Evolutionary conservation across 92 coral and sea anemone genomes (phyloP).

Genomic region (Palythoa grandiflora): DNA sequence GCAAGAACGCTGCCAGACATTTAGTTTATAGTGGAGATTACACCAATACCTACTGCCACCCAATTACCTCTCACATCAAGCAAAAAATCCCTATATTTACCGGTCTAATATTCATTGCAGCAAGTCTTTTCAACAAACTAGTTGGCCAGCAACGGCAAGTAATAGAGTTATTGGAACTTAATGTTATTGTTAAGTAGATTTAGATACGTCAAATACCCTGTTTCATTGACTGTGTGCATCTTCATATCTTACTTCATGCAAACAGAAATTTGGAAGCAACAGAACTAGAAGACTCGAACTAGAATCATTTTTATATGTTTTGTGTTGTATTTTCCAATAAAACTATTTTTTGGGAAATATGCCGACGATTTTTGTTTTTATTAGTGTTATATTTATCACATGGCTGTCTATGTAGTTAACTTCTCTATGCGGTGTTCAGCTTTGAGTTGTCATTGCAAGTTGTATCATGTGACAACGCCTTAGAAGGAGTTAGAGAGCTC

Average conservation of each 20-base stretch:
- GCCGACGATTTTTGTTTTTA: not conserved
- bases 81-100: slow-evolving; percentile 22
- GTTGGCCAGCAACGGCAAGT: slow-evolving; percentile 25
- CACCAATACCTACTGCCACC: slow-evolving; percentile 50
- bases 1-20: slow-evolving; percentile 39
- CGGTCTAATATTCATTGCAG: slow-evolving; percentile 9
- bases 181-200: slow-evolving; percentile 35
- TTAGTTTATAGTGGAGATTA: slow-evolving; percentile 44
- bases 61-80: slow-evolving; percentile 15
- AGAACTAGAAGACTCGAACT: slow-evolving; percentile 15
- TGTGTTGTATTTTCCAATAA: not conserved
- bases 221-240: slow-evolving; percentile 29
- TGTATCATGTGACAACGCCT: not conserved
- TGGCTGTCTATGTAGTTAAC: not conserved
- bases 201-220: not conserved
- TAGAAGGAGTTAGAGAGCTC: not conserved
- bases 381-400: too few relatives aligned
- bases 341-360: slow-evolving; percentile 3
- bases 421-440: not conserved
- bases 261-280: slow-evolving; percentile 9
- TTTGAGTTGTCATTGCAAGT: slow-evolving; percentile 1
- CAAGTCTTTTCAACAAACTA: slow-evolving; percentile 39
- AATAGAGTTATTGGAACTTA: slow-evolving; percentile 31
- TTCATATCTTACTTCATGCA: not conserved
- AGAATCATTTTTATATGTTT: not conserved